Evolutionary conservation across 2,888 invertebrate genomes (phyloP).

Genomic region (Eupithecia insigniata): DNA sequence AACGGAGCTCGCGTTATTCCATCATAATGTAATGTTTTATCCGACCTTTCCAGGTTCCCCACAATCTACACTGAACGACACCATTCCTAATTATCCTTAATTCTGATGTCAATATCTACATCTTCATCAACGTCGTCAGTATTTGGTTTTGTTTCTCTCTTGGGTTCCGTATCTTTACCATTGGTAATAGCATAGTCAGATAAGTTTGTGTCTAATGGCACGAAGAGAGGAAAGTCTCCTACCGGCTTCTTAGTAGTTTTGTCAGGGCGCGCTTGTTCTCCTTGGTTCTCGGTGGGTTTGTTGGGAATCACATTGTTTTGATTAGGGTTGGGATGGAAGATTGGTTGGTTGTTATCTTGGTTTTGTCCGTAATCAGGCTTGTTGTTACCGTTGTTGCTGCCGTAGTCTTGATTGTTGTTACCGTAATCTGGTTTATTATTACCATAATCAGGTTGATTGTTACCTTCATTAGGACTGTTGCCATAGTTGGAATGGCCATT

Average conservation of each 20-base stretch:
- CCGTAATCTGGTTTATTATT: constrained; percentile 16
- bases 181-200: constrained; percentile 62
- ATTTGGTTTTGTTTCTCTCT: constrained; percentile 62
- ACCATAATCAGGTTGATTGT: constrained; percentile 23
- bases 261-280: constrained; percentile 16
- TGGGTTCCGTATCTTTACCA: constrained; percentile 64
- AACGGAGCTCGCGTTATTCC: not conserved
- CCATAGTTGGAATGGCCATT: constrained; percentile 29
- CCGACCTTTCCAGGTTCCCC: not conserved
- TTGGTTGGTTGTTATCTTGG: constrained; percentile 30
- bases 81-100: constrained; percentile 51
- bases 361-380: constrained; percentile 31
- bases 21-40: not conserved
- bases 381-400: constrained; percentile 26
- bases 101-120: constrained; percentile 67
- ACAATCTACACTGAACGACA: not conserved
- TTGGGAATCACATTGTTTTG: constrained; percentile 35
- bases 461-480: constrained; percentile 17
- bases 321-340: constrained; percentile 26
- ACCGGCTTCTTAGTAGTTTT: constrained; percentile 56
- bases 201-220: constrained; percentile 66
- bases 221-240: constrained; percentile 61
- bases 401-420: constrained; percentile 26
- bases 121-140: constrained; percentile 53
- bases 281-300: constrained; percentile 27